phyloP scores from a whole-genome alignment of 2,113 vertebrate genomes.

The Petrocephalus zakoni region DNA sequence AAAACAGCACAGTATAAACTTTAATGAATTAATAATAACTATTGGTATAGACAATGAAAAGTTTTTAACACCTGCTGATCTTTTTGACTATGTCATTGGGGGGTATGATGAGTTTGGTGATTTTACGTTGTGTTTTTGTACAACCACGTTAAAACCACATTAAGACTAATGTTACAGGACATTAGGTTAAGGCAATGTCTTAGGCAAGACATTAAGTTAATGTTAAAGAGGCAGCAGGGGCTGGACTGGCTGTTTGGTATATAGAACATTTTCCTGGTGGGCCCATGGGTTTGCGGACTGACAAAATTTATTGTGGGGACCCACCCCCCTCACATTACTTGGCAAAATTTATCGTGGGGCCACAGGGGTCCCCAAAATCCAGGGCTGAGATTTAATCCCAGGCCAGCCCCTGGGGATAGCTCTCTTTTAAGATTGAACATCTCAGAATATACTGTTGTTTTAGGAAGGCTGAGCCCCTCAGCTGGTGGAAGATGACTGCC shows the following conservation, averaged over 20 bases:
- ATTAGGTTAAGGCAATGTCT: too few relatives aligned
- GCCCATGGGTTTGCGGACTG: background rate
- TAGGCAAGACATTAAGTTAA: too few relatives aligned
- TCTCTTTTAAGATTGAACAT: background rate
- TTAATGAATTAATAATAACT: background rate
- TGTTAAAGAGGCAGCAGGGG: background rate
- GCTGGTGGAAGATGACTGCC: background rate
- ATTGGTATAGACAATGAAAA: background rate
- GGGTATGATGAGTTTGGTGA: background rate
- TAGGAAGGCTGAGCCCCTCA: background rate
- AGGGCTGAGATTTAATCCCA: background rate
- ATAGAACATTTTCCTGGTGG: background rate
- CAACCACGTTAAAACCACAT: background rate
- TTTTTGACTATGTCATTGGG: background rate
- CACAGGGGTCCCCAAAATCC: background rate
- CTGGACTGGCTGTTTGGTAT: background rate
- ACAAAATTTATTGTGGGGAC: background rate
- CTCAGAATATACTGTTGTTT: background rate
- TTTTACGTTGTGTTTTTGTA: background rate
- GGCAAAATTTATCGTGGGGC: background rate
- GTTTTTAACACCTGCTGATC: background rate
- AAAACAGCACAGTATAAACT: background rate
- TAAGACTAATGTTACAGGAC: too few relatives aligned
- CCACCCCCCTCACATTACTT: background rate
- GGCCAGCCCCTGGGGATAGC: background rate